Evolutionary conservation across 2,888 invertebrate genomes (phyloP).

Genomic region (Tribolium freemani): DNA sequence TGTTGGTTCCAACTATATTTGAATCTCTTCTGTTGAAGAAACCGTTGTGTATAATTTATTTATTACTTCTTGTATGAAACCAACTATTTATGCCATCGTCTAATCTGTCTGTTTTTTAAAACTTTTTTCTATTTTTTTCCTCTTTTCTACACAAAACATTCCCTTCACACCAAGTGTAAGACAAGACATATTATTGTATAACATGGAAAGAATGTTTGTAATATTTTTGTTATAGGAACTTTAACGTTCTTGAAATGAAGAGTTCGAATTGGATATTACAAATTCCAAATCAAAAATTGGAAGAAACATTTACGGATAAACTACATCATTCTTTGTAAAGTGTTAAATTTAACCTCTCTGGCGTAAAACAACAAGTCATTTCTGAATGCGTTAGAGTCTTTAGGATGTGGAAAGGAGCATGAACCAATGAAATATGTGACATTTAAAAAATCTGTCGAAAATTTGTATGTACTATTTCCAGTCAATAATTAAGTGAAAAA

Average conservation of each 20-base stretch:
- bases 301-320: conserved; percentile 7
- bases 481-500: no score
- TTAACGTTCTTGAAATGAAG: conserved; percentile 12
- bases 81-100: no score
- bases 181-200: conserved; percentile 19
- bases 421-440: conserved; percentile 32
- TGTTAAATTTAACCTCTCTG: neutral
- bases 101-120: no score
- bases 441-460: conserved; percentile 32
- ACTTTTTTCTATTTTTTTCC: no score
- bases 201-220: neutral
- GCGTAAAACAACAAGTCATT: conserved; percentile 28
- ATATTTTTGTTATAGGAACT: conserved; percentile 26
- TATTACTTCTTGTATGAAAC: no score
- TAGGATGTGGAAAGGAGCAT: conserved; percentile 27
- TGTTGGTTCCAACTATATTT: no score
- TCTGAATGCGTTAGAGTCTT: conserved; percentile 24
- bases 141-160: no score
- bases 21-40: no score
- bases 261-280: conserved; percentile 7
- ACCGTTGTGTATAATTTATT: no score
- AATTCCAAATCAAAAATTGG: conserved; percentile 8
- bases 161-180: conserved; percentile 34
- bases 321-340: neutral
- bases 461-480: no score